Evolutionary conservation across 2,888 invertebrate genomes (phyloP).

Genomic region (Ophion costatus): DNA sequence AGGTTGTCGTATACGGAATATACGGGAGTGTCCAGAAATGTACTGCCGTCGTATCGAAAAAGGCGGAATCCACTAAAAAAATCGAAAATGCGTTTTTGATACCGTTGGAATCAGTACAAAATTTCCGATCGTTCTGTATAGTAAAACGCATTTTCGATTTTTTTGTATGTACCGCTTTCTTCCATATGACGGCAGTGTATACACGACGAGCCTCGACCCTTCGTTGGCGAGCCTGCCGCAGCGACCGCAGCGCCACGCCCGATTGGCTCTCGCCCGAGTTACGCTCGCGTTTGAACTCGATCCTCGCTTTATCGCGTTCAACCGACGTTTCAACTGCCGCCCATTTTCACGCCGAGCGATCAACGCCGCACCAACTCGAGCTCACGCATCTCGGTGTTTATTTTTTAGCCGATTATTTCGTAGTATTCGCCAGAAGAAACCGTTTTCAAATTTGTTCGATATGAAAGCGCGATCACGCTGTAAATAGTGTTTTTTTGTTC

Average conservation of each 20-base stretch:
- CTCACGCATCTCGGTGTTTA: constrained; percentile 2
- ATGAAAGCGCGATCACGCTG: constrained; percentile 30
- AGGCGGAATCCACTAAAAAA: no score
- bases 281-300: constrained; percentile 52
- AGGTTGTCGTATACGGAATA: no score
- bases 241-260: constrained; percentile 19
- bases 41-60: no score
- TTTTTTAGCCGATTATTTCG: neutral
- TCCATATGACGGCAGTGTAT: no score
- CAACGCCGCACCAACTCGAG: constrained; percentile 34
- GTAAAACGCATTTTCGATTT: no score
- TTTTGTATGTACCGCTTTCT: no score
- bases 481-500: constrained; percentile 41
- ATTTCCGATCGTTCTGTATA: no score
- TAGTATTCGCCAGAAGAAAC: neutral
- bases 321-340: constrained; percentile 60
- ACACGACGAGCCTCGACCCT: neutral
- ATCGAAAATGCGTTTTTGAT: no score
- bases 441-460: neutral
- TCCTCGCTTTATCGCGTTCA: constrained; percentile 25
- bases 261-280: constrained; percentile 13
- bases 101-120: no score
- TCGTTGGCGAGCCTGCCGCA: neutral
- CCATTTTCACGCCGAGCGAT: constrained; percentile 47
- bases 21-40: no score